These are phyloP conservation scores for Axea sp. DNA, from an alignment of 2,888 invertebrate genomes.

Conservation along the genomic window DNA sequence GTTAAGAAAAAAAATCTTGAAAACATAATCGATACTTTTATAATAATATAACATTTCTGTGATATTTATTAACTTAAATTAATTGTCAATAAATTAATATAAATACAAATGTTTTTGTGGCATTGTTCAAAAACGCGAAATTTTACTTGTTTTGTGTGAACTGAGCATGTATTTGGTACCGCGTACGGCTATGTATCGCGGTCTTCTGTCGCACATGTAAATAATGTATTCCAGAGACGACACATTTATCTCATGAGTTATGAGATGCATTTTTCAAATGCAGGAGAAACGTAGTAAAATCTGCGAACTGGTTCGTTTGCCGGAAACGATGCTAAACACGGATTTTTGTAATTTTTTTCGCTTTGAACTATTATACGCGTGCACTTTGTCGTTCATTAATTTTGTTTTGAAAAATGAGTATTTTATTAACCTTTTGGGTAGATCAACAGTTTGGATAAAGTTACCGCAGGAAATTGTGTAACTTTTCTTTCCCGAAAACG, in stretches of 20 bases:
- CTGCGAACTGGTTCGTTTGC: constrained; percentile 35
- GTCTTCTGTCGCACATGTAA: constrained; percentile 64
- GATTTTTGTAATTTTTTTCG: constrained; percentile 29
- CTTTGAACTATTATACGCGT: constrained; percentile 7
- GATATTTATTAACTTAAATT: constrained; percentile 2
- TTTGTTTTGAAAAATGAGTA: constrained; percentile 22
- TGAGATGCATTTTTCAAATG: constrained; percentile 70
- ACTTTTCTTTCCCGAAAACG: constrained; percentile 20
- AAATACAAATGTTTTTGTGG: constrained; percentile 1
- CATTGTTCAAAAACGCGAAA: constrained; percentile 11
- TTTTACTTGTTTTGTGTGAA: constrained; percentile 28
- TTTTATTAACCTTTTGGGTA: constrained; percentile 31
- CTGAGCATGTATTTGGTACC: constrained; percentile 38
- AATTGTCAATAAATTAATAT: constrained; percentile 24
- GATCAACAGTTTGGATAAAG: constrained; percentile 29
- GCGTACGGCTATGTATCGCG: constrained; percentile 50
- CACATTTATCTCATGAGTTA: constrained; percentile 72
- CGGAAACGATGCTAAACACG: constrained; percentile 40
- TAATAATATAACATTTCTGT: no score
- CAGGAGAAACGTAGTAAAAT: constrained; percentile 64
- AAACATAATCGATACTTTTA: no score
- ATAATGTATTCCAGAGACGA: constrained; percentile 70
- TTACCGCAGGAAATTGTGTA: constrained; percentile 24
- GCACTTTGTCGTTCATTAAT: constrained; percentile 18
- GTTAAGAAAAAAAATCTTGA: no score